These are phyloP conservation scores for Hystrix cristata DNA, from an alignment of 2,113 vertebrate genomes.

Conservation along the genomic window DNA sequence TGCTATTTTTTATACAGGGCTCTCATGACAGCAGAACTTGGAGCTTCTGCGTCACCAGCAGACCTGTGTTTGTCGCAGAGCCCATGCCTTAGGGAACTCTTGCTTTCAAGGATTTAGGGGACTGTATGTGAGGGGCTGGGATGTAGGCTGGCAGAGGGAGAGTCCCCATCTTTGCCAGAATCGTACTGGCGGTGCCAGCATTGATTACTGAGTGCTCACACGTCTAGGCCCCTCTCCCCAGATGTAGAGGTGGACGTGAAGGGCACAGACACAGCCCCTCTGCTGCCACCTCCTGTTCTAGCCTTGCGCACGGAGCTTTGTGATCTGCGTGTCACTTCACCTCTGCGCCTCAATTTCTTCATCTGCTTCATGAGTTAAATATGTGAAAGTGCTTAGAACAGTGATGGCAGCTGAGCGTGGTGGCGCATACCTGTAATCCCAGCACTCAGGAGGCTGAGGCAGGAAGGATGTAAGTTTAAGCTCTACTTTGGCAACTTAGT, in stretches of 20 bases:
- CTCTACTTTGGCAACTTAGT: not conserved
- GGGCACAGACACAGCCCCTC: not conserved
- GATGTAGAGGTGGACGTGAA: fast-evolving
- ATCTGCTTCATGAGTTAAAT: not conserved
- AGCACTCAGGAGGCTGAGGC: not conserved
- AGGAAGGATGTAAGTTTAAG: not conserved
- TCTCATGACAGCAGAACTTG: not conserved
- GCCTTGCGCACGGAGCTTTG: fast-evolving
- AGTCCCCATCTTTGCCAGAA: not conserved
- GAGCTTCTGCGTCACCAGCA: not conserved
- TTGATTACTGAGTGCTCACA: fast-evolving
- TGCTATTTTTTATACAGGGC: not conserved
- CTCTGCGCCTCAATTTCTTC: not conserved
- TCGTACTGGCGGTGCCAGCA: fast-evolving
- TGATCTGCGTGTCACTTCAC: not conserved
- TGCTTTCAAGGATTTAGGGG: not conserved
- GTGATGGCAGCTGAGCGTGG: not conserved
- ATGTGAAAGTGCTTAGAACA: not conserved
- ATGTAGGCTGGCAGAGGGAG: not conserved
- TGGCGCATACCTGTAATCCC: not conserved
- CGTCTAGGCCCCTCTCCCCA: not conserved
- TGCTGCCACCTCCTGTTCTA: not conserved
- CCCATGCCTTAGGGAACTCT: not conserved
- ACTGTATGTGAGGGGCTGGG: not conserved
- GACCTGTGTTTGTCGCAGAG: not conserved